Conservation (phyloP, 2,113 vertebrate genomes). For the Mandrillus leucophaeus region DNA sequence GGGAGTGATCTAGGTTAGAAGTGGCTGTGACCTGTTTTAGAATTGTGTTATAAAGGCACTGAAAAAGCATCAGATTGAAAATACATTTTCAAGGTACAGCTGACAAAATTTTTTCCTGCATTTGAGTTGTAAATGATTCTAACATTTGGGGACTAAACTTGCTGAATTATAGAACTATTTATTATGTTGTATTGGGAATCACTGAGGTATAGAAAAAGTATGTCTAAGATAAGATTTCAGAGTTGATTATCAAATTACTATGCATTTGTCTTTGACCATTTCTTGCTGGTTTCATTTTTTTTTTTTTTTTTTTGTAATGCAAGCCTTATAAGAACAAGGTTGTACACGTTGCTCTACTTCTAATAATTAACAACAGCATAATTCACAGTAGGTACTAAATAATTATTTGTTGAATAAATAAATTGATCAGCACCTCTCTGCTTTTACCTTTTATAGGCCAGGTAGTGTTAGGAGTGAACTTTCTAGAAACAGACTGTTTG, state of each 20-base stretch:
- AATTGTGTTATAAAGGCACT: too few species aligned
- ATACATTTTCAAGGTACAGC: background rate
- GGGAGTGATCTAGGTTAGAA: background rate
- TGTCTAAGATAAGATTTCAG: background rate
- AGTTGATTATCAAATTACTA: background rate
- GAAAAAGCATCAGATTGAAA: background rate
- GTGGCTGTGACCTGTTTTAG: background rate
- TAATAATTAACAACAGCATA: background rate
- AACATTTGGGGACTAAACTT: background rate
- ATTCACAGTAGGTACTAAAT: background rate
- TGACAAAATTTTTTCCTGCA: background rate
- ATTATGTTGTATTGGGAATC: rapidly evolving
- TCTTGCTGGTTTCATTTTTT: background rate
- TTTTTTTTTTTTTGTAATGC: background rate
- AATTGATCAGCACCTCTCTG: background rate
- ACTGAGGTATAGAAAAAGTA: background rate
- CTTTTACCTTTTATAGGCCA: background rate
- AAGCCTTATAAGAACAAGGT: background rate
- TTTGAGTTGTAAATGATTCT: background rate
- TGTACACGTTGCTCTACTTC: background rate
- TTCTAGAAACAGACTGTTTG: background rate
- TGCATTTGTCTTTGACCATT: background rate
- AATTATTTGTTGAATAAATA: background rate
- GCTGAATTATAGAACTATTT: background rate
- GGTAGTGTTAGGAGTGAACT: background rate